phyloP scores from a whole-genome alignment of 2,888 invertebrate genomes.

The Sinopyrophorus schimmeli region DNA sequence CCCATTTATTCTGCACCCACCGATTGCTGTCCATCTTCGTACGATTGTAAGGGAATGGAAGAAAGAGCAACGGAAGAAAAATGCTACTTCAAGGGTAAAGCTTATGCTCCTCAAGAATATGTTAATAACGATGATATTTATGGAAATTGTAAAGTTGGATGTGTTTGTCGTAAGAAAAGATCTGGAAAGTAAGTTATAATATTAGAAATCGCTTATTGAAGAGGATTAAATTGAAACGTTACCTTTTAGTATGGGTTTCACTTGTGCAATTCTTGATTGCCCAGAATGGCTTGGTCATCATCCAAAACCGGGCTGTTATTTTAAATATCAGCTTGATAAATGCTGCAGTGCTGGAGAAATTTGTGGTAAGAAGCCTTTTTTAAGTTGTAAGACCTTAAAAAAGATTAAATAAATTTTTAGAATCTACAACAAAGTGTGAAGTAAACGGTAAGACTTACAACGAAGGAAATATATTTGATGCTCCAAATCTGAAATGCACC shows the following conservation, averaged over 20 bases:
- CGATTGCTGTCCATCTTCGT: slow-evolving; percentile 31
- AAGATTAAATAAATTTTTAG: neutral
- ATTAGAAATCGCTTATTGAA: neutral
- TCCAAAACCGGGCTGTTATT: slow-evolving; percentile 8
- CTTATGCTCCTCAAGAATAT: slow-evolving; percentile 18
- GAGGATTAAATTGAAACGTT: neutral
- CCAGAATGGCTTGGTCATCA: slow-evolving; percentile 31
- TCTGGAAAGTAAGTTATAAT: neutral
- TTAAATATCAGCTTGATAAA: slow-evolving; percentile 15
- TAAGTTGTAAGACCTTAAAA: neutral
- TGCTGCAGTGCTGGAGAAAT: slow-evolving; percentile 30
- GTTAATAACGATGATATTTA: slow-evolving; percentile 29
- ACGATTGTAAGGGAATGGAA: slow-evolving; percentile 32
- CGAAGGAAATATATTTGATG: slow-evolving; percentile 33
- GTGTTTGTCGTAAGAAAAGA: slow-evolving; percentile 15
- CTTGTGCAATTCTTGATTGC: slow-evolving; percentile 39
- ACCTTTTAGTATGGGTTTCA: slow-evolving; percentile 24
- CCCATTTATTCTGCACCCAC: slow-evolving; percentile 27
- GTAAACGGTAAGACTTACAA: slow-evolving; percentile 22
- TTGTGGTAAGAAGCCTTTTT: slow-evolving; percentile 26
- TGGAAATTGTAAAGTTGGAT: slow-evolving; percentile 29
- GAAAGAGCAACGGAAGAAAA: slow-evolving; percentile 11
- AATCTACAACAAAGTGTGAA: slow-evolving; percentile 14
- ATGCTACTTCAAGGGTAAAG: slow-evolving; percentile 31
- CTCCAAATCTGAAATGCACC: slow-evolving; percentile 22